phyloP scores from a whole-genome alignment of 2,888 invertebrate species.

The Tipula confusa region DNA sequence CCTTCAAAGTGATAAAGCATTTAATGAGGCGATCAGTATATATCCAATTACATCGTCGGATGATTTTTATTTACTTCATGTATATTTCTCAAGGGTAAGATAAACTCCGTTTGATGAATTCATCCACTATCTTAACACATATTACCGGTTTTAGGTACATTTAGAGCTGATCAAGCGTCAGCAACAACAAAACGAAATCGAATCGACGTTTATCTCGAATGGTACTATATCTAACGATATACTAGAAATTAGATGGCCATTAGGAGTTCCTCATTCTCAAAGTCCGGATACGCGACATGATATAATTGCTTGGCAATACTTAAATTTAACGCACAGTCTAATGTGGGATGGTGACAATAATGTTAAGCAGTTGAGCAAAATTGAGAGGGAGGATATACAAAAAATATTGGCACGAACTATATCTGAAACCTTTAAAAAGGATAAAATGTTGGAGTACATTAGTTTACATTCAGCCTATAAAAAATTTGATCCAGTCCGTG shows the following conservation, averaged over 20 bases:
- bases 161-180: slow-evolving; percentile 49
- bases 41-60: slow-evolving; percentile 60
- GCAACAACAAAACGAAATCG: slow-evolving; percentile 45
- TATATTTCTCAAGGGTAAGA: slow-evolving; percentile 63
- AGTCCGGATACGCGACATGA: slow-evolving; percentile 73
- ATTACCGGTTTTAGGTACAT: slow-evolving; percentile 46
- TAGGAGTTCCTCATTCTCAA: slow-evolving; percentile 63
- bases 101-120: slow-evolving; percentile 32
- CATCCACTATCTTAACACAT: background rate
- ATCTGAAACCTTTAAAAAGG: slow-evolving; percentile 53
- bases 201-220: slow-evolving; percentile 48
- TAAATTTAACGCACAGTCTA: slow-evolving; percentile 79
- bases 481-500: slow-evolving; percentile 75
- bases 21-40: slow-evolving; percentile 59
- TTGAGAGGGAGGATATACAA: slow-evolving; percentile 64
- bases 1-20: slow-evolving; percentile 47
- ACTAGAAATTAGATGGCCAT: slow-evolving; percentile 64
- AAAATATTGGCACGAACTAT: slow-evolving; percentile 54
- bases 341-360: slow-evolving; percentile 75
- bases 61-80: slow-evolving; percentile 66
- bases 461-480: slow-evolving; percentile 67
- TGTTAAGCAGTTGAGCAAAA: slow-evolving; percentile 59
- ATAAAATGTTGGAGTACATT: slow-evolving; percentile 53
- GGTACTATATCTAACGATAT: slow-evolving; percentile 54
- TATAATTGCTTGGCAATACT: slow-evolving; percentile 78